Conservation (phyloP, 1,140 invertebrate genomes). For the Amyelois transitella region DNA sequence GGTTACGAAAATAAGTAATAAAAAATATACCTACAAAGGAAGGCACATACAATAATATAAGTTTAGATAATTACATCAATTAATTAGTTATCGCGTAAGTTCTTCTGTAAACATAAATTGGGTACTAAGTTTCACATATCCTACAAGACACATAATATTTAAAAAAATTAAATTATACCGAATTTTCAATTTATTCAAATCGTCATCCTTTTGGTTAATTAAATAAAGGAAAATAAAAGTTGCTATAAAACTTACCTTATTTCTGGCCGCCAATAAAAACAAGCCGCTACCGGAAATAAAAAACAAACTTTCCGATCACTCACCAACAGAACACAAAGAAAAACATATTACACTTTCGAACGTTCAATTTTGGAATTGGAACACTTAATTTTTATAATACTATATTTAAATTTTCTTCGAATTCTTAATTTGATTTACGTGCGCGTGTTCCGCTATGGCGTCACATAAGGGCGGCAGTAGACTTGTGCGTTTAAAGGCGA, state of each 20-base stretch:
- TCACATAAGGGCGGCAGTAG: constrained; percentile 7
- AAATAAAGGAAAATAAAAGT: neutral
- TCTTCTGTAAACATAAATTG: no score
- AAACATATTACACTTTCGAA: neutral
- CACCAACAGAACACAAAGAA: neutral
- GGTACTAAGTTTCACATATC: no score
- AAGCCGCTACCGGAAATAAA: neutral
- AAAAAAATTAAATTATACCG: no score
- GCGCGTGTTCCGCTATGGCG: neutral
- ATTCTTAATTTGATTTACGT: constrained; percentile 2
- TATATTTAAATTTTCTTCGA: neutral
- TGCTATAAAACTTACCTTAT: neutral
- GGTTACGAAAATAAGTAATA: no score
- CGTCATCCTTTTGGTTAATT: no score
- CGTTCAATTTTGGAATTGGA: neutral
- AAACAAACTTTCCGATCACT: neutral
- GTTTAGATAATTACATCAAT: no score
- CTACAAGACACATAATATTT: no score
- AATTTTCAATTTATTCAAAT: neutral
- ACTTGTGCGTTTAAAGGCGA: neutral
- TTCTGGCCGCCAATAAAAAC: neutral
- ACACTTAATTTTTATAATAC: neutral
- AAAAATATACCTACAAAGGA: no score
- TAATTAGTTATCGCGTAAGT: no score
- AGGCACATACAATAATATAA: no score